Percentiles rank a stretch among this genome's conserved stretches.
phyloP scores from a whole-genome alignment of 1,140 invertebrate species.

The Copidosoma floridanum region DNA sequence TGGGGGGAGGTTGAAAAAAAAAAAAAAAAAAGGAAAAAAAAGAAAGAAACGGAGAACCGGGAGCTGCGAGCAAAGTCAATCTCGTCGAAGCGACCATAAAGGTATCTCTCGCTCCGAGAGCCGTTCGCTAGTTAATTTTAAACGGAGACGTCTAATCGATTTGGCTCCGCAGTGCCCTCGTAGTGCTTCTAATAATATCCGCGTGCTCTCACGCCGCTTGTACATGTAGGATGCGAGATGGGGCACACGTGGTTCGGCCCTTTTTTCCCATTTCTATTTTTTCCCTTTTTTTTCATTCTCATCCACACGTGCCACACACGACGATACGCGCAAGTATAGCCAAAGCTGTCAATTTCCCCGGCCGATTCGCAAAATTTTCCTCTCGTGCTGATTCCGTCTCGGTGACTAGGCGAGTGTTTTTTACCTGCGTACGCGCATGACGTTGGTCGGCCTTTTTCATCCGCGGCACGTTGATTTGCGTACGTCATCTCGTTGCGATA shows the following conservation, averaged over 20 bases:
- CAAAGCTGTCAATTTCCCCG: slow-evolving; percentile 6
- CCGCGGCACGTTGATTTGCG: too few relatives aligned
- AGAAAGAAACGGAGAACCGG: too few relatives aligned
- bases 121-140: slow-evolving; percentile 42
- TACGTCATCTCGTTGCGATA: too few relatives aligned
- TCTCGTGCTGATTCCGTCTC: too few relatives aligned
- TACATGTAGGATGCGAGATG: slow-evolving; percentile 5
- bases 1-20: too few relatives aligned
- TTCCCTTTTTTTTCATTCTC: neutral
- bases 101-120: neutral
- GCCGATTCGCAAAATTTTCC: too few relatives aligned
- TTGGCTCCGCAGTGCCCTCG: slow-evolving; percentile 41
- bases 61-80: slow-evolving; percentile 6
- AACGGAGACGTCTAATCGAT: slow-evolving; percentile 45
- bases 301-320: slow-evolving; percentile 1
- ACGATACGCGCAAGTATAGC: slow-evolving; percentile 8
- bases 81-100: slow-evolving; percentile 2
- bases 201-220: neutral
- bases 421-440: too few relatives aligned
- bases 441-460: too few relatives aligned
- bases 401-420: too few relatives aligned
- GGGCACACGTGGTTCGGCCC: neutral
- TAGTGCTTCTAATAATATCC: slow-evolving; percentile 39
- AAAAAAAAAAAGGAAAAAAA: too few relatives aligned
- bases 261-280: neutral